Percentiles rank a stretch among this genome's conserved stretches.
phyloP scores from a whole-genome alignment of 2,797 vertebrate genomes.

The Poeciliopsis gracilis region DNA sequence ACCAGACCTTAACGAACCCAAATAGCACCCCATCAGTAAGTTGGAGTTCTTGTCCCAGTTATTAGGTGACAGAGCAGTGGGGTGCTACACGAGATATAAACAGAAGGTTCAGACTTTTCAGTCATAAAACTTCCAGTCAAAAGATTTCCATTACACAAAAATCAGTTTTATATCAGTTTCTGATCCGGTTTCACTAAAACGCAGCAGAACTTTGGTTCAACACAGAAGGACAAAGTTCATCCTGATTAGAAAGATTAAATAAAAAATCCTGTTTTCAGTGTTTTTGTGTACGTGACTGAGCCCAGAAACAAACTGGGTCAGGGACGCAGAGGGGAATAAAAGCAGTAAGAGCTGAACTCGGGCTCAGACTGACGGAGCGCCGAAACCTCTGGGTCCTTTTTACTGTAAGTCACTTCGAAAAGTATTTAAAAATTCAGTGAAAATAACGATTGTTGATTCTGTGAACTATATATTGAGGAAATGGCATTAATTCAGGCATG shows the following conservation, averaged over 20 bases:
- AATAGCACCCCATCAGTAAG: too few relatives aligned
- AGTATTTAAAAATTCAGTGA: not conserved
- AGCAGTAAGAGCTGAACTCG: not conserved
- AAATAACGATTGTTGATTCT: not conserved
- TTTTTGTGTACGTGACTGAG: not conserved
- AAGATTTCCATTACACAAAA: not conserved
- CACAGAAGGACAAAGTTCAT: not conserved
- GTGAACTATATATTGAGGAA: not conserved
- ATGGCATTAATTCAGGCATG: not conserved
- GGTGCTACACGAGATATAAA: too few relatives aligned
- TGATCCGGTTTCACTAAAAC: not conserved
- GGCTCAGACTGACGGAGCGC: not conserved
- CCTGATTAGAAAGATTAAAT: not conserved
- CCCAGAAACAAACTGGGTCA: not conserved
- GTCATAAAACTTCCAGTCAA: too few relatives aligned
- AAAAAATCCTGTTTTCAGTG: not conserved
- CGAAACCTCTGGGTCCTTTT: not conserved
- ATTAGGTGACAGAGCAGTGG: too few relatives aligned
- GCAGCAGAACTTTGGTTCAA: not conserved
- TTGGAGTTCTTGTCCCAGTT: too few relatives aligned
- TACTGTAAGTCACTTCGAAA: not conserved
- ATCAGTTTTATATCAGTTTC: not conserved
- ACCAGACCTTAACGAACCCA: too few relatives aligned
- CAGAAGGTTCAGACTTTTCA: too few relatives aligned
- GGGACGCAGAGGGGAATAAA: not conserved